Base-by-base conservation (phyloP, 2,888 invertebrate species). In the Tipula unca region DNA sequence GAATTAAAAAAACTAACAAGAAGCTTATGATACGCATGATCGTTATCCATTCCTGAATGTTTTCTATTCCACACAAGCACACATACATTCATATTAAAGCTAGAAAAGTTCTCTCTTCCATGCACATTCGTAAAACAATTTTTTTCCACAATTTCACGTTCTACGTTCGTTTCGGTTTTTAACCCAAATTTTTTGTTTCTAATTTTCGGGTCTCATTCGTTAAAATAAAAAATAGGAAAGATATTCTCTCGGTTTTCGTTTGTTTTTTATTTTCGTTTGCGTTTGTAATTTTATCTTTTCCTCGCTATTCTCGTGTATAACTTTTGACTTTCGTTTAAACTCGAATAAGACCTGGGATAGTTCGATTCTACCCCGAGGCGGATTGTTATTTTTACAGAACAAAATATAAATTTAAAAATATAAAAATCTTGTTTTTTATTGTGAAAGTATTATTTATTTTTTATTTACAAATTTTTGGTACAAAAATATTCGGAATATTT, bases 311-410 rank as follows among this genome's bases (percentile, higher is more conserved):
- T 69, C 69, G 69, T 69, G 69, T 25, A 25, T 69, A 25, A 69
- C 25, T 69, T 69, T 69, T 69, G 69, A 69, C 69, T 69, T 83
- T 83, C 83, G 83, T 35, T 83, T 83, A 83, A 83, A 32, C 35
- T 83, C 82, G 86, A 86, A 69, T 36, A 85, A 69, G 86, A 85
- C 82, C 85, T 86, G 85, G 84, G 85, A 85, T 86, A 85, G 85
- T 86, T 86, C 85, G 85, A 86, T 85, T 69, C 82, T 35, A 36
- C 83, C 83, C 83, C 29, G 32, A 83, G 83, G 83, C 69, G 69
- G 69, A 25, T 20, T 69, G 69, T 69, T 69, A 69, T 69, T 69
- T 69, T 69, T 69, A 69, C 69, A 69, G 69, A 20, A 69, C 25
- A 54, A n/a, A 48, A 32, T 48, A 32, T 10, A 48, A 17, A 48